These are phyloP conservation scores for Arbacia lixula DNA, from an alignment of 53 echinoderm and acorn worm species.

Conservation along the genomic window DNA sequence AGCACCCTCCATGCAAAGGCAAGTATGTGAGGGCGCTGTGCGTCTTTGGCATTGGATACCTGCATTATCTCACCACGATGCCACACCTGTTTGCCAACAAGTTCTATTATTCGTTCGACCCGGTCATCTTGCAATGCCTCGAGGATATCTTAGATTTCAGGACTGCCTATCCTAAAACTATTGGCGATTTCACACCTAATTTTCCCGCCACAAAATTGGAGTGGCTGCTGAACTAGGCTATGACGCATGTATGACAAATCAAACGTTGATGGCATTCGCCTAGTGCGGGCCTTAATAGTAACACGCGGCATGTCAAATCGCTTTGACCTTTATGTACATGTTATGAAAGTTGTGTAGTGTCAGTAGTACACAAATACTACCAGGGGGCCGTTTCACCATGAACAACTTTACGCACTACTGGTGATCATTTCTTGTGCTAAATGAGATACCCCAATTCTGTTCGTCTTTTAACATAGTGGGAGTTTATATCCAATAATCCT, in stretches of 20 bases:
- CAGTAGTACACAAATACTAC: no score
- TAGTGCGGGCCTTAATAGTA: no score
- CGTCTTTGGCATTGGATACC: slow-evolving; percentile 81
- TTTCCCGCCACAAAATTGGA: slow-evolving; percentile 79
- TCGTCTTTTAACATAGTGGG: no score
- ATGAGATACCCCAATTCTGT: no score
- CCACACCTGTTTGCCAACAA: slow-evolving; percentile 88
- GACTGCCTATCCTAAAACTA: slow-evolving; percentile 55
- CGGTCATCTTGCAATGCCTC: slow-evolving; percentile 84
- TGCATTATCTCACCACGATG: slow-evolving; percentile 69
- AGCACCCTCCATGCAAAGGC: slow-evolving; percentile 75
- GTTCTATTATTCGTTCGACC: slow-evolving; percentile 87
- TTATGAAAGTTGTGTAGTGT: no score
- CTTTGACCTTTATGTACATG: no score
- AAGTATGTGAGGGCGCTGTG: slow-evolving; percentile 81
- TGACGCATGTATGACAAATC: background rate
- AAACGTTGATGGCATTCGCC: no score
- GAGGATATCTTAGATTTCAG: slow-evolving; percentile 82
- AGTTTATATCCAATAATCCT: no score
- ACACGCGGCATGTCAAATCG: no score
- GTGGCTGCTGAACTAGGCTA: slow-evolving; percentile 65
- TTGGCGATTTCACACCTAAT: slow-evolving; percentile 58
- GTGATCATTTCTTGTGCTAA: no score
- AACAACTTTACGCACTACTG: no score
- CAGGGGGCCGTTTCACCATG: no score